Percentiles rank a stretch among this genome's conserved stretches.
phyloP scores from a whole-genome alignment of 1,140 invertebrate species.

The Bombus terrestris region DNA sequence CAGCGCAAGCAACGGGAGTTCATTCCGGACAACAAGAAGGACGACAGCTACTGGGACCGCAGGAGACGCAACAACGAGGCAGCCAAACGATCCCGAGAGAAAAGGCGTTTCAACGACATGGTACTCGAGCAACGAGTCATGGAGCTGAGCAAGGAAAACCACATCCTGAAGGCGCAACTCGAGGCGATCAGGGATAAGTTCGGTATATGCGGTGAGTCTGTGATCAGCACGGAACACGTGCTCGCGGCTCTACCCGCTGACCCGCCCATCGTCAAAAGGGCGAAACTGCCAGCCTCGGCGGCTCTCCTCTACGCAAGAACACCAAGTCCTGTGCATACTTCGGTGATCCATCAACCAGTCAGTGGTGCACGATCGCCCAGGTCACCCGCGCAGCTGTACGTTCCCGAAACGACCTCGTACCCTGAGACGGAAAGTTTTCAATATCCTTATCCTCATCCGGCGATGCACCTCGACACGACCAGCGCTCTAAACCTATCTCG shows the following conservation, averaged over 20 bases:
- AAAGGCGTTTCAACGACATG: constrained; percentile 98
- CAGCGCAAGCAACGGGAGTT: constrained; percentile 97
- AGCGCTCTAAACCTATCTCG: constrained; percentile 86
- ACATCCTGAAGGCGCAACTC: constrained; percentile 95
- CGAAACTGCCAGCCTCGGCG: constrained; percentile 85
- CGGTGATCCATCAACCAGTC: constrained; percentile 86
- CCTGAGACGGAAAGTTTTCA: constrained; percentile 80
- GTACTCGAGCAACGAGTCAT: constrained; percentile 96
- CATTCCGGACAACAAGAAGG: constrained; percentile 98
- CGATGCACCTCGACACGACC: constrained; percentile 81
- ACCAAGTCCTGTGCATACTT: constrained; percentile 86
- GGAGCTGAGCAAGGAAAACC: constrained; percentile 97
- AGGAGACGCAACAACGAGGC: constrained; percentile 97
- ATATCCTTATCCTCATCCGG: constrained; percentile 82
- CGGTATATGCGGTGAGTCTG: constrained; percentile 92
- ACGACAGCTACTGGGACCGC: constrained; percentile 98
- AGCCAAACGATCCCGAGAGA: constrained; percentile 96
- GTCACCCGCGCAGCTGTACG: constrained; percentile 79
- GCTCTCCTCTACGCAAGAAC: constrained; percentile 83
- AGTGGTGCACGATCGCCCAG: constrained; percentile 77
- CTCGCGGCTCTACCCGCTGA: constrained; percentile 92
- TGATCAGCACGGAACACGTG: constrained; percentile 94
- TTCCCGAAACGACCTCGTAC: constrained; percentile 73
- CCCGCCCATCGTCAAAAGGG: constrained; percentile 91
- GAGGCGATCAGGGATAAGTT: constrained; percentile 96